Percentiles rank a stretch among this genome's conserved stretches.
phyloP scores from a whole-genome alignment of 2,113 vertebrate genomes.

The Haemorhous mexicanus region DNA sequence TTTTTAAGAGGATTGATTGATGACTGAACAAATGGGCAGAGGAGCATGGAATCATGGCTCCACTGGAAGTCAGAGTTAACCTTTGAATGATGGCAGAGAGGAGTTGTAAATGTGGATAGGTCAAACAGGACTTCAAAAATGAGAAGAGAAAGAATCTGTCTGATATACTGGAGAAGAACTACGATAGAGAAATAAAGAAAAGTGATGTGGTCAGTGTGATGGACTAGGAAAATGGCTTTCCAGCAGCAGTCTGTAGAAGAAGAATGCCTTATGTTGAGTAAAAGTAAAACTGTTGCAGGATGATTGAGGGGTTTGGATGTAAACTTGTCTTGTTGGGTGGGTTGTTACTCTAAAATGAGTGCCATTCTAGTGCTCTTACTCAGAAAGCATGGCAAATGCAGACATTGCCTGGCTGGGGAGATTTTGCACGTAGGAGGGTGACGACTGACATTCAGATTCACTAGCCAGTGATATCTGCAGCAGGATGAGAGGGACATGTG shows the following conservation, averaged over 20 bases:
- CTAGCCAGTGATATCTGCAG: not conserved
- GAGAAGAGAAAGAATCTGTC: not conserved
- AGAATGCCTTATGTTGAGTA: not conserved
- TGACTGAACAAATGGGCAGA: not conserved
- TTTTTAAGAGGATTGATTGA: not conserved
- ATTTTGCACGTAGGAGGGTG: not conserved
- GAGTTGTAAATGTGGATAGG: not conserved
- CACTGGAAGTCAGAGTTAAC: not conserved
- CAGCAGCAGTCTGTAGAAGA: not conserved
- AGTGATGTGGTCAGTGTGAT: not conserved
- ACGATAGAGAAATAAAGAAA: not conserved
- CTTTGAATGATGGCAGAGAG: not conserved
- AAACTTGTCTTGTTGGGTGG: not conserved
- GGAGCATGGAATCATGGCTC: not conserved
- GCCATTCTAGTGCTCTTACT: not conserved
- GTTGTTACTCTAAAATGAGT: not conserved
- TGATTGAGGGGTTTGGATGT: not conserved
- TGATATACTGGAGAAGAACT: not conserved
- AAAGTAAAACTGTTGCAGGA: not conserved
- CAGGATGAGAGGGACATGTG: not conserved
- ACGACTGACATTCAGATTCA: not conserved
- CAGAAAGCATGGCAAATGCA: not conserved
- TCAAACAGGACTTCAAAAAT: not conserved
- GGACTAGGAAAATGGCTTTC: not conserved
- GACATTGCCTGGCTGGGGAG: not conserved